A percentile compares a stretch with the other conserved stretches of the same genome.
Evolutionary conservation across 2,797 vertebrate species (phyloP).

Genomic region (Bradypus variegatus): DNA sequence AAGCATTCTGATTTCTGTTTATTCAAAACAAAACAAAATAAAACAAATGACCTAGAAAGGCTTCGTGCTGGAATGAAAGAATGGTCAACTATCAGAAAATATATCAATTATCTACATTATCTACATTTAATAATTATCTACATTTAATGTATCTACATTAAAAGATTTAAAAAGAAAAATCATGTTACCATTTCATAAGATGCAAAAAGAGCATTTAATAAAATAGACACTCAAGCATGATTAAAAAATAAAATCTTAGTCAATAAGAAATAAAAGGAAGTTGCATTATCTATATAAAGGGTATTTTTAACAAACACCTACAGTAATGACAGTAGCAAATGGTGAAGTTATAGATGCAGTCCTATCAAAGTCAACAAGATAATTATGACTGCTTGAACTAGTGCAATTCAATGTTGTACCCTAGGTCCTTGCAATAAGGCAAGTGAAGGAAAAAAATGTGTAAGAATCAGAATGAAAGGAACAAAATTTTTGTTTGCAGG

Average conservation of each 20-base stretch:
- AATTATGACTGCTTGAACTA: background rate
- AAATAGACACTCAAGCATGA: background rate
- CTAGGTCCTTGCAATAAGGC: background rate
- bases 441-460: background rate
- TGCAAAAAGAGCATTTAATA: background rate
- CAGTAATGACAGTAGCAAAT: background rate
- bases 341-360: slow-evolving; percentile 1
- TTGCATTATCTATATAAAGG: background rate
- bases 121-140: no score
- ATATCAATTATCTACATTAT: slow-evolving; percentile 21
- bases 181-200: background rate
- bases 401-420: background rate
- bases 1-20: slow-evolving; percentile 29
- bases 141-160: slow-evolving; percentile 25
- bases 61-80: background rate
- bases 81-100: background rate
- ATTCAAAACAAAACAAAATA: slow-evolving; percentile 34
- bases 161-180: background rate
- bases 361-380: background rate
- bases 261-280: background rate
- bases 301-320: slow-evolving; percentile 8
- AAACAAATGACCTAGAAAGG: background rate
- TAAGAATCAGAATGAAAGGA: background rate
- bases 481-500: background rate
- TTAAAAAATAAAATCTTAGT: slow-evolving; percentile 34